Evolutionary conservation across 2,797 vertebrate species (phyloP).

Genomic region (Eurystomus glaucurus): DNA sequence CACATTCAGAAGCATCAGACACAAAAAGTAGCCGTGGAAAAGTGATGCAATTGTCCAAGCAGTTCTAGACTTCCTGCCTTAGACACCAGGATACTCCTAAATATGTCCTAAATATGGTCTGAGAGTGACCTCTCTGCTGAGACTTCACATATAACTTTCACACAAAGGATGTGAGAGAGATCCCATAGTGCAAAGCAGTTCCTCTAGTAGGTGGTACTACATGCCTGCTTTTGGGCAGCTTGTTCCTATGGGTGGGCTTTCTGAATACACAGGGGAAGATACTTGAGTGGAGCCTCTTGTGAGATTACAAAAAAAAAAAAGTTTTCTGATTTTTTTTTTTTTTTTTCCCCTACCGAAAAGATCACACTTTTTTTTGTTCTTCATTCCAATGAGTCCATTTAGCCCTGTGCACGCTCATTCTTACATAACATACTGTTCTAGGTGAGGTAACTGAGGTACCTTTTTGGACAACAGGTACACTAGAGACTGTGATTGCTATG

Average conservation of each 20-base stretch:
- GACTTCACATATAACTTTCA: not conserved
- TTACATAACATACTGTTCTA: not conserved
- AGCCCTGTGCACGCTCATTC: rapidly evolving
- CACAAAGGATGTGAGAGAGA: not conserved
- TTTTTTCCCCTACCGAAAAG: not conserved
- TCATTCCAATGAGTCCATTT: rapidly evolving
- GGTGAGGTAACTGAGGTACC: not conserved
- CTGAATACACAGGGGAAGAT: rapidly evolving
- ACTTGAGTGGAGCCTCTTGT: not conserved
- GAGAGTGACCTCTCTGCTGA: not conserved
- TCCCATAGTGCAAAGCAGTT: rapidly evolving
- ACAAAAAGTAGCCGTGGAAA: not conserved
- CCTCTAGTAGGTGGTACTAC: not conserved
- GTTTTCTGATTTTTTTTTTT: not conserved
- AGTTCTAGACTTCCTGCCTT: not conserved
- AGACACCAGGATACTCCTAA: not conserved
- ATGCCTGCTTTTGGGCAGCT: not conserved
- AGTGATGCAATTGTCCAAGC: not conserved
- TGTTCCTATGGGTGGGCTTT: not conserved
- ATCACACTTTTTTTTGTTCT: not conserved
- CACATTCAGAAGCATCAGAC: not conserved
- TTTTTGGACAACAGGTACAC: not conserved
- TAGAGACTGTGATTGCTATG: not conserved
- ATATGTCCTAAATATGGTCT: not conserved
- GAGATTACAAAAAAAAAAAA: not conserved